Evolutionary conservation across 2,888 invertebrate species (phyloP).

Genomic region (Andricus curvator): DNA sequence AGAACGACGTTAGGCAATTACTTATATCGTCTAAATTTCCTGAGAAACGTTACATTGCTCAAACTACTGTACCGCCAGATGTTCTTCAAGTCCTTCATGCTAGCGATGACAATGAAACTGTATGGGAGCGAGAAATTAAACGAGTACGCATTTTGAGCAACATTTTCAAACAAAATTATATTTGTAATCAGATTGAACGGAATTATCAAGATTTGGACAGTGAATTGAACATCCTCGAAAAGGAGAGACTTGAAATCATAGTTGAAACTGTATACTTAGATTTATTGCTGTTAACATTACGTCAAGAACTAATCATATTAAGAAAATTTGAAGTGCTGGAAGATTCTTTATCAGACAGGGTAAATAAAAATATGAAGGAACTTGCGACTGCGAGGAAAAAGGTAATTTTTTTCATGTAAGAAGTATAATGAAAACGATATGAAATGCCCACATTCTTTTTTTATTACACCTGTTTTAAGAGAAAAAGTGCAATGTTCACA

Average conservation of each 20-base stretch:
- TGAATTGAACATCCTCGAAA: conserved; percentile 80
- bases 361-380: conserved; percentile 80
- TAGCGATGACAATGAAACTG: conserved; percentile 77
- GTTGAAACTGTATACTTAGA: conserved; percentile 82
- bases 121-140: conserved; percentile 81
- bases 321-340: conserved; percentile 87
- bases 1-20: conserved; percentile 36
- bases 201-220: conserved; percentile 85
- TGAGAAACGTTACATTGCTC: conserved; percentile 48
- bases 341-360: conserved; percentile 82
- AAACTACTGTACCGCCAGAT: conserved; percentile 55
- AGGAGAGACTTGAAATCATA: conserved; percentile 82
- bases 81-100: conserved; percentile 65
- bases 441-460: too few relatives aligned
- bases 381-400: conserved; percentile 67
- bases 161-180: conserved; percentile 84
- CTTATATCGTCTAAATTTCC: neutral
- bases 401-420: conserved; percentile 50
- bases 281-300: conserved; percentile 83
- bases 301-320: conserved; percentile 87
- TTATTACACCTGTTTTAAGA: too few relatives aligned
- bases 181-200: conserved; percentile 82
- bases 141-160: conserved; percentile 80
- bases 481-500: too few relatives aligned
- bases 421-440: too few relatives aligned